phyloP scores from a whole-genome alignment of 2,888 invertebrate species.

The Diplazon laetatorius region DNA sequence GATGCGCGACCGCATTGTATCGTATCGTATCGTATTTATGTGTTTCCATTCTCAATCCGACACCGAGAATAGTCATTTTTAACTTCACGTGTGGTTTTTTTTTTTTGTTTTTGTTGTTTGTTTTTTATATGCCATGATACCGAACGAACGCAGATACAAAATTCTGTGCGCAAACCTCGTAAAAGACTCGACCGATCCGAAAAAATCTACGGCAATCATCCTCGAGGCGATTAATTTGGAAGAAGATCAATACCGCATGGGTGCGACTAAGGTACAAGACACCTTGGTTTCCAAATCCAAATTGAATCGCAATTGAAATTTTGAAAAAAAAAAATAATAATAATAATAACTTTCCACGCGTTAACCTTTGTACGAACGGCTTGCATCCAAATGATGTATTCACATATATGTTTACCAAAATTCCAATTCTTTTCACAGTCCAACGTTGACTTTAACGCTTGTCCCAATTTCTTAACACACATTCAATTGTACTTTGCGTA shows the following conservation, averaged over 20 bases:
- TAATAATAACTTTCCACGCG: no score
- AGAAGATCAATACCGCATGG: constrained; percentile 96
- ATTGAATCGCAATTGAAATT: no score
- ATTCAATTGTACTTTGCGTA: not conserved
- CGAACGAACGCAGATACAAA: constrained; percentile 92
- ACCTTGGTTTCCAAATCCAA: constrained; percentile 69
- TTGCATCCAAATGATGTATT: no score
- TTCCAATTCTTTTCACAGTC: no score
- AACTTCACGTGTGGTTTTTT: constrained; percentile 54
- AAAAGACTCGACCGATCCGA: constrained; percentile 88
- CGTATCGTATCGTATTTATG: no score
- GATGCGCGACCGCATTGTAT: no score
- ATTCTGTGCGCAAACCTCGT: constrained; percentile 98
- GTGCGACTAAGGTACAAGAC: constrained; percentile 95
- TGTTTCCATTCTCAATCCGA: constrained; percentile 57
- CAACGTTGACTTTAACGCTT: no score
- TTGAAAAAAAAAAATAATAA: no score
- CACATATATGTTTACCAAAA: no score
- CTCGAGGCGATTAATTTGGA: constrained; percentile 93
- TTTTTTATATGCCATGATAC: constrained; percentile 47
- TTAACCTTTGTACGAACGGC: no score
- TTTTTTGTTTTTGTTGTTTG: constrained; percentile 66
- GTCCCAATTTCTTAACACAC: not conserved
- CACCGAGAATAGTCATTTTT: constrained; percentile 57
- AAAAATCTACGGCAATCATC: constrained; percentile 92